Evolutionary conservation across 2,888 invertebrate species (phyloP).

Genomic region (Morinoia aosen): DNA sequence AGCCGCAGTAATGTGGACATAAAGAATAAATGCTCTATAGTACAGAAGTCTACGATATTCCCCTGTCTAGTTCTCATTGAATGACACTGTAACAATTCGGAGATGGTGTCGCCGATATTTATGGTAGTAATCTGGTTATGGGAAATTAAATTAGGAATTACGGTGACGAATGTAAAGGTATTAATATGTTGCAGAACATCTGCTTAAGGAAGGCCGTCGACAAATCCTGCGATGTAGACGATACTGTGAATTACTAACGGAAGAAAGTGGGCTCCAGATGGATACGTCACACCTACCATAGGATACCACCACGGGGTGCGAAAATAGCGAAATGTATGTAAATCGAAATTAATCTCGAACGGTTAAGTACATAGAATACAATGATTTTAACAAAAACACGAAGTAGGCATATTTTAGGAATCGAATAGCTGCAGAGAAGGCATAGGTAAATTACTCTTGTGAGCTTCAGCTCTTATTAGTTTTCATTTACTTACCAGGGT

Average conservation of each 20-base stretch:
- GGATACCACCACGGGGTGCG: background rate
- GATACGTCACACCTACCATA: too few relatives aligned
- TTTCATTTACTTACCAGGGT: background rate
- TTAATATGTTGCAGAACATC: background rate
- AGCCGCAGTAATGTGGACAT: constrained; percentile 17
- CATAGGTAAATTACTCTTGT: background rate
- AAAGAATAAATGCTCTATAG: background rate
- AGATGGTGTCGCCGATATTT: background rate
- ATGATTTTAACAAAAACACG: background rate
- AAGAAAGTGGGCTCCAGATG: too few relatives aligned
- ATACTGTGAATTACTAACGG: background rate
- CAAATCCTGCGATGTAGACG: background rate
- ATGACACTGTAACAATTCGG: background rate
- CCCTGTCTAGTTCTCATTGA: background rate
- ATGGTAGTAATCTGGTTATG: background rate
- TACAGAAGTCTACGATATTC: background rate
- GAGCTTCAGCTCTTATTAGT: background rate
- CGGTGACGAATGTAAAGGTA: background rate
- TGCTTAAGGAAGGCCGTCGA: background rate
- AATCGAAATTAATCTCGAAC: background rate
- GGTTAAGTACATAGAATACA: background rate
- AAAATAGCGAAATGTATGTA: background rate
- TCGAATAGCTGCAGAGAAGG: background rate
- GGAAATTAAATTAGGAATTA: background rate
- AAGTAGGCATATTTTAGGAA: background rate